Percentiles rank a stretch among this genome's conserved stretches.
Conservation (phyloP, 2,113 vertebrate genomes). For the Buteo buteo region DNA sequence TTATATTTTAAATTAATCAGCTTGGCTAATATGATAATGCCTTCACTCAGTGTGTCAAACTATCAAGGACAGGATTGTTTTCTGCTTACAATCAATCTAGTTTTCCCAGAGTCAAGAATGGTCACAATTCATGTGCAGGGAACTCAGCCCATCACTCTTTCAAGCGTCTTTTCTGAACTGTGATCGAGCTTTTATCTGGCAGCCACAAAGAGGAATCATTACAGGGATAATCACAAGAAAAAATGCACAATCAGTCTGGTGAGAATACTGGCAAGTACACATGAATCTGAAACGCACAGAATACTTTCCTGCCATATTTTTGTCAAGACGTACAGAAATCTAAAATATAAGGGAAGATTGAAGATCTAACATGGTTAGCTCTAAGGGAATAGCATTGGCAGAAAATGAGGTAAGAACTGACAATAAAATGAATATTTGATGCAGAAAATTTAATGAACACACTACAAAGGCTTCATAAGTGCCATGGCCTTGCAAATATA, state of each 20-base stretch:
- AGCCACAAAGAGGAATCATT: not conserved
- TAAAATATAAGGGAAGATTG: not conserved
- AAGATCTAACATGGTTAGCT: not conserved
- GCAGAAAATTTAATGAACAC: conserved; percentile 23
- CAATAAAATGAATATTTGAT: conserved; percentile 46
- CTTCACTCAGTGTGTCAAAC: not conserved
- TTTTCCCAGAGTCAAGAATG: not conserved
- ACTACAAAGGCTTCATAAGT: not conserved
- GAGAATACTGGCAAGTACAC: not conserved
- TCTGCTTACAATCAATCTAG: not conserved
- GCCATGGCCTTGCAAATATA: conserved; percentile 13
- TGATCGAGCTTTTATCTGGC: not conserved
- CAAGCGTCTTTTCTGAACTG: not conserved
- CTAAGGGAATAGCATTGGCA: not conserved
- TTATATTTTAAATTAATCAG: not conserved
- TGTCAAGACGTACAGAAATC: not conserved
- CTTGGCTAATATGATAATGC: not conserved
- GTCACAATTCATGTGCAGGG: not conserved
- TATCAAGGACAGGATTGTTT: not conserved
- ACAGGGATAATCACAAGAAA: not conserved
- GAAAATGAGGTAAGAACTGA: conserved; percentile 8
- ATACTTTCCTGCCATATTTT: not conserved
- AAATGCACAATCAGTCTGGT: not conserved
- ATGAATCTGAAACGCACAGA: not conserved
- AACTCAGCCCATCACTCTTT: not conserved